Conservation (phyloP, 2,113 vertebrate genomes). For the Corythoichthys intestinalis region DNA sequence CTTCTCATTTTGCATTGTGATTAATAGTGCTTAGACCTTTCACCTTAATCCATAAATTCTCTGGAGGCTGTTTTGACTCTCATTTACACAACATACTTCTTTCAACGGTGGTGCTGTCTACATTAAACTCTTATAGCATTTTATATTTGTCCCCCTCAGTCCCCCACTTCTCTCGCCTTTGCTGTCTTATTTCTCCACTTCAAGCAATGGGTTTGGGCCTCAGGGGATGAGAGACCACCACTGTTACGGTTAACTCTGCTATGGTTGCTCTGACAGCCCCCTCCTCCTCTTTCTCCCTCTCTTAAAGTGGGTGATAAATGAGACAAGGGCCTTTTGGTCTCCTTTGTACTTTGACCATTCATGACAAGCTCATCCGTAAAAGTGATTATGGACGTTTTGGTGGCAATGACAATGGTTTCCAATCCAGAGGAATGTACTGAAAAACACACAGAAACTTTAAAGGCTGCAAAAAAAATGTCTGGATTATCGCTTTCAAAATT, state of each 20-base stretch:
- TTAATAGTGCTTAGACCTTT: slow-evolving; percentile 73
- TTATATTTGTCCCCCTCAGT: slow-evolving; percentile 27
- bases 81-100: slow-evolving; percentile 30
- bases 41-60: slow-evolving; percentile 63
- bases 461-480: not conserved
- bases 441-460: slow-evolving; percentile 12
- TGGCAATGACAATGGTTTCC: slow-evolving; percentile 57
- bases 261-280: slow-evolving; percentile 52
- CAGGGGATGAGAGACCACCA: slow-evolving; percentile 50
- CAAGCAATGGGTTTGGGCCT: slow-evolving; percentile 35
- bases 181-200: slow-evolving; percentile 29
- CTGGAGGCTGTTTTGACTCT: slow-evolving; percentile 45
- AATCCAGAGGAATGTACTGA: slow-evolving; percentile 38
- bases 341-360: slow-evolving; percentile 67
- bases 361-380: slow-evolving; percentile 68
- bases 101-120: not conserved
- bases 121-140: slow-evolving; percentile 30
- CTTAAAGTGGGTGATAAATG: slow-evolving; percentile 73
- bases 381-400: slow-evolving; percentile 51
- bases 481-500: not conserved
- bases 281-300: slow-evolving; percentile 38
- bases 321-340: slow-evolving; percentile 66
- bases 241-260: slow-evolving; percentile 38
- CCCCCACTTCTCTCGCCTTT: slow-evolving; percentile 12
- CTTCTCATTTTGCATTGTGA: slow-evolving; percentile 65